Base-by-base conservation (phyloP, 2,797 vertebrate species). In the Malurus splendens region DNA sequence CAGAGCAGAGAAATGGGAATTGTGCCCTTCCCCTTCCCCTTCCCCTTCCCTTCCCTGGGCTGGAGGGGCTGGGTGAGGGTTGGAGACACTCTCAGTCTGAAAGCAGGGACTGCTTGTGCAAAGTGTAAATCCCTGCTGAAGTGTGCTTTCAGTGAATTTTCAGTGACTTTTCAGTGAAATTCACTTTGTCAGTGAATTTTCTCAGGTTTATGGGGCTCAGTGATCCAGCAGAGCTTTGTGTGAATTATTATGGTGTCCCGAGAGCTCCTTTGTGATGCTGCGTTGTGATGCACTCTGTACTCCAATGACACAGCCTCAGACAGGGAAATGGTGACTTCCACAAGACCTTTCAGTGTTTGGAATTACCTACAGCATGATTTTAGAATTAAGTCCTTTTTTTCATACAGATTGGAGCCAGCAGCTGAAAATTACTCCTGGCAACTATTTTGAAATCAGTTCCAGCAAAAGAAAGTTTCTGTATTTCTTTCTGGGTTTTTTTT, bases 41-140 rank as follows among this genome's bases (percentile, higher is more conserved):
- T 33, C 33, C 30, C 18, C 30, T 77, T 33, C 33, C 33, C 33
- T 33, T 33, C 18, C 10, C 30, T 2, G 23, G 19, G 56, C 74
- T 39, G 5, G 20, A 18, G 15, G 8, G 23, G 13, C 28, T 59
- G 45, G 15, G 28, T 8, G 23, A 19, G 44, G 45, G 18, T 24
- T 50, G 39, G 44, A 2, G 28, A 6, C 12, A 0, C 38, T 24
- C 0, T n/a, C 14, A 12, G 10, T 5, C 77, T 33, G 54, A 20
- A 55, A 9, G 42, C 44, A 17, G 24, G 48, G 51, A 23, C 33
- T 16, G 2, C 4, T 6, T 1, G 3, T 57, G 52, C 38, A 16
- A 12, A 33, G 27, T 16, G 23, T 8, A 24, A 54, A 55, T 32
- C 45, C 54, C 55, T 15, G 0, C 36, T 38, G 44, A 5, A n/a